Conservation (phyloP, 2,888 invertebrate species). For the Drosophila prostipennis region DNA sequence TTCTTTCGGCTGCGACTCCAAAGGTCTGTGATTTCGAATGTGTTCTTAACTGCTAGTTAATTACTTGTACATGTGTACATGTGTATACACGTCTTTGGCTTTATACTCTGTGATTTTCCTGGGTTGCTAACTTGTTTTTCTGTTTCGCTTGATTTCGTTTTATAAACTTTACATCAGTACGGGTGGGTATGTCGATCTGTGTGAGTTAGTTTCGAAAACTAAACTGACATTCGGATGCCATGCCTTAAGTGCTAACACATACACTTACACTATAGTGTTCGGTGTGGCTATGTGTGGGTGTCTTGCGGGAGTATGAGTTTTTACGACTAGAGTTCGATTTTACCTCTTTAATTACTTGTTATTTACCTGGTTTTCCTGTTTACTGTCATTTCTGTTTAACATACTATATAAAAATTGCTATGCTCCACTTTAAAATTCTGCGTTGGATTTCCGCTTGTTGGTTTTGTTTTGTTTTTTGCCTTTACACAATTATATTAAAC, state of each 20-base stretch:
- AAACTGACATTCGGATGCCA: constrained; percentile 29
- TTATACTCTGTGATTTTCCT: constrained; percentile 36
- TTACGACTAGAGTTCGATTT: constrained; percentile 31
- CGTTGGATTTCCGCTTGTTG: constrained; percentile 14
- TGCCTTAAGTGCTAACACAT: constrained; percentile 25
- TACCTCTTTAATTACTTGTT: constrained; percentile 40
- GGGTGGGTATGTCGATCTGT: constrained; percentile 65
- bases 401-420: constrained; percentile 64
- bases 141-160: constrained; percentile 37
- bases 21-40: constrained; percentile 7
- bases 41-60: constrained; percentile 34
- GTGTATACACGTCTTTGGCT: constrained; percentile 20
- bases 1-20: not conserved
- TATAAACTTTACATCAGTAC: constrained; percentile 74
- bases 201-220: constrained; percentile 39
- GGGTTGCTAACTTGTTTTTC: constrained; percentile 42
- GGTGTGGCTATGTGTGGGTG: constrained; percentile 2
- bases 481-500: constrained; percentile 55
- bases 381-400: constrained; percentile 30
- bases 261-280: constrained; percentile 2
- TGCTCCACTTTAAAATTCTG: constrained; percentile 56
- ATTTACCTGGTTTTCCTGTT: constrained; percentile 70
- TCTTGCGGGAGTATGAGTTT: constrained; percentile 1
- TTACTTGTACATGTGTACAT: constrained; percentile 19
- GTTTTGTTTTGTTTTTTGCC: constrained; percentile 32